Base-by-base conservation (phyloP, 2,113 vertebrate species). In the Brachyhypopomus gauderio region DNA sequence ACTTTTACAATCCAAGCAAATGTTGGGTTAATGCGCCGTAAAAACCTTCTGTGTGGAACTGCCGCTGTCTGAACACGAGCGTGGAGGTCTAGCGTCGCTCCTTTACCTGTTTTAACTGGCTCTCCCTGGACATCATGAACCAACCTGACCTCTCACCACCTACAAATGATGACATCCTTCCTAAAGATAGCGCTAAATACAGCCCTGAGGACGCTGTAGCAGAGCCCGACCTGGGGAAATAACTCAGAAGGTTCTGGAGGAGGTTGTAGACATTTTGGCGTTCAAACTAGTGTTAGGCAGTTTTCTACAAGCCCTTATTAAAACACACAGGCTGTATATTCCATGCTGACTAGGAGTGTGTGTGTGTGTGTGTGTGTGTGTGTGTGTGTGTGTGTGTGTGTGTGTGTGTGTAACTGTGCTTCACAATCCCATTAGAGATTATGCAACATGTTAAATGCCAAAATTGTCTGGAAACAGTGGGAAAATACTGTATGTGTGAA, bases 41-140 rank as follows among this genome's bases (percentile, higher is more conserved):
- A 52, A 52, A 52, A 52, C 9, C 12, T 48, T 38, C 7, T 9
- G 5, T 41, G 41, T 9, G 9, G 1, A 52, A 14, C 12, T 52
- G 45, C 12, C 9, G 45, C 45, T 14, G 12, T 52, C 45, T 52
- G 12, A 52, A 52, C 45, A 11, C 45, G 8, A 48, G 6, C 1
- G 6, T 41, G 36, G 60, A 60, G 17, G 16, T 48, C 69, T 3
- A 52, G 25, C 59, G 22, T 34, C 20, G 17, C 38, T 66, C 22
- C 19, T 27, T 73, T 70, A 83, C 84, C 78, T 80, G 81, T 82
- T 72, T 81, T 58, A 74, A 82, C 27, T 76, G 62, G 30, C 76
- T 82, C 45, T 20, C n/a, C 27, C 36, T n/a, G 72, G 72, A 60
- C 25, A 56, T 73, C 62, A 73, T 74, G 70, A 85, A 89, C 85